Percentiles rank a stretch among this genome's conserved stretches.
Conservation (phyloP, 2,113 vertebrate genomes). For the Sarotherodon lohbergeri region DNA sequence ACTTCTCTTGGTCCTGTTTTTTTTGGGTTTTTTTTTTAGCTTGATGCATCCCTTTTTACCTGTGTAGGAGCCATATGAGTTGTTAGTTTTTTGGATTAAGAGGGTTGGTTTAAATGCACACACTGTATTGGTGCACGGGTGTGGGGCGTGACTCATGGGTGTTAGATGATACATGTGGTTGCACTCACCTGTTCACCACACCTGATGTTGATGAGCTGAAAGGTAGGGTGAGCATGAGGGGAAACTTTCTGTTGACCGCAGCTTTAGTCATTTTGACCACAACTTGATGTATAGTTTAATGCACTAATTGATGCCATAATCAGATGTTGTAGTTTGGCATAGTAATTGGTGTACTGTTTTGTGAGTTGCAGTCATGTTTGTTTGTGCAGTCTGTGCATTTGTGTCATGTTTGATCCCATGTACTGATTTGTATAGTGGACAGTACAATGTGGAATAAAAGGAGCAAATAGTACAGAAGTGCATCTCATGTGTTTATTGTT, state of each 20-base stretch:
- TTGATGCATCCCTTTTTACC: background rate
- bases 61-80: background rate
- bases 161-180: background rate
- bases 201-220: background rate
- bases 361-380: background rate
- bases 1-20: background rate
- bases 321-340: background rate
- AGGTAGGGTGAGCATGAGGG: background rate
- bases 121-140: background rate
- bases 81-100: background rate
- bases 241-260: background rate
- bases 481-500: background rate
- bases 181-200: background rate
- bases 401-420: background rate
- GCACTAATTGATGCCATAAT: background rate
- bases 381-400: background rate
- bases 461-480: background rate
- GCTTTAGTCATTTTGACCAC: background rate
- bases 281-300: background rate
- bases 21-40: no score
- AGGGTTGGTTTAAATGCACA: background rate
- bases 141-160: background rate
- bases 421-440: background rate
- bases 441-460: background rate
- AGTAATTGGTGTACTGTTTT: background rate